Evolutionary conservation across 2,888 invertebrate species (phyloP), one percentile per base, ranked within the genome.

Genomic region (Mamestra brassicae): DNA sequence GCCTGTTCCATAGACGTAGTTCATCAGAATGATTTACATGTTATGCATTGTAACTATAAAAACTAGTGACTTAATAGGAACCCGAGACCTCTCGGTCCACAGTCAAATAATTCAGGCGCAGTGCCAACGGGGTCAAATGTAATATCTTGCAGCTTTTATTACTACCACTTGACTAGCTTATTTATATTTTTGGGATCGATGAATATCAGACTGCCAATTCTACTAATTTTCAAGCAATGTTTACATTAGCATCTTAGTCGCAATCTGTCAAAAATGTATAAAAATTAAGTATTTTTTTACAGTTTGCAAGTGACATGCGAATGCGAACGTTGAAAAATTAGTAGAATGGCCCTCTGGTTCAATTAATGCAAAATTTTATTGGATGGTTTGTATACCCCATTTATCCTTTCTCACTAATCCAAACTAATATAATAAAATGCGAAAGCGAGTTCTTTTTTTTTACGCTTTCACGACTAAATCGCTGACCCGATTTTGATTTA

Each of bases 61-160:
- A 86, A 75, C 78, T 57, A 70, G 47, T 74, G 61, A 42, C 42
- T 67, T 71, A 67, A 71, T 70, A 57, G n/a, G 63, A 83, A 47
- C 71, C 60, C 36, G 17, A 50, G 54, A 54, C 71, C 64, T 65
- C 61, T 57, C 76, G 62, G 58, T 71, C 26, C 45, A 34, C 68
- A 68, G 71, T 54, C 68, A 69, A 84, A 76, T 73, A 68, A 80
- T 76, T 81, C 82, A 80, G 84, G 81, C 84, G 42, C 66, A 17
- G 54, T 74, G 83, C 84, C 84, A 84, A 84, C 71, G 69, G 52
- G 84, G 84, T 83, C 83, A 72, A 38, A 62, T 67, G 15, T 66
- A n/a, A 68, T 79, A 70, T 64, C 70, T 70, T 68, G 69, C 71
- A 57, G 61, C 38, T 71, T 78, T 74, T 79, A 66, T 73, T 55